A percentile compares a stretch with the other conserved stretches of the same genome.
phyloP scores from a whole-genome alignment of 2,888 invertebrate species.

The Ichneumoninae sp. region DNA sequence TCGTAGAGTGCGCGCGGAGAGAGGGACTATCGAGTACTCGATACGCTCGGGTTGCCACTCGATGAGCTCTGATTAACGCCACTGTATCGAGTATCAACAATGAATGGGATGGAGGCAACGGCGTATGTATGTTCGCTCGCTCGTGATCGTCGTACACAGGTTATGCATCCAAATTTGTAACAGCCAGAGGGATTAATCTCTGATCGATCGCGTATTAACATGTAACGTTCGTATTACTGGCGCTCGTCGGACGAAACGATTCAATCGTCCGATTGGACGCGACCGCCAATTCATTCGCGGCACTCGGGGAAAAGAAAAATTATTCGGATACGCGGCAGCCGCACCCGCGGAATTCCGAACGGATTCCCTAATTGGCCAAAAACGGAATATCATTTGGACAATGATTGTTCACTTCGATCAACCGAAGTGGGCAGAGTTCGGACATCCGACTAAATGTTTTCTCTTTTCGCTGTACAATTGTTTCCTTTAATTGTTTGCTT shows the following conservation, averaged over 20 bases:
- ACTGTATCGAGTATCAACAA: constrained; percentile 1
- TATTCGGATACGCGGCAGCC: no score
- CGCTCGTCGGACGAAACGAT: not conserved
- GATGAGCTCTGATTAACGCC: constrained; percentile 4
- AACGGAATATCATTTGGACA: no score
- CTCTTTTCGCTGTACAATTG: no score
- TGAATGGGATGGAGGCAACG: not conserved
- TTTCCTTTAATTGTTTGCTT: no score
- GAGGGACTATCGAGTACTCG: not conserved
- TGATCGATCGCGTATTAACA: not conserved
- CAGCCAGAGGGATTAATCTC: not conserved
- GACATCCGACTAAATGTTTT: no score
- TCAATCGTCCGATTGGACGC: not conserved
- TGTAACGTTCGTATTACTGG: not conserved
- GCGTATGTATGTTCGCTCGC: not conserved
- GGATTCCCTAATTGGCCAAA: no score
- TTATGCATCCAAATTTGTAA: not conserved
- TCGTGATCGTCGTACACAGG: not conserved
- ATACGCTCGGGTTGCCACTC: not conserved
- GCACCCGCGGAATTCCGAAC: no score
- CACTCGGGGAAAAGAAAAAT: no score
- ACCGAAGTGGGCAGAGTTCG: no score
- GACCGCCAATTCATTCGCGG: not conserved
- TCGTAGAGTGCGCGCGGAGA: not conserved
- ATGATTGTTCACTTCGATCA: no score